Evolutionary conservation across 1,140 invertebrate species (phyloP).

Genomic region (Diorhabda elongata): DNA sequence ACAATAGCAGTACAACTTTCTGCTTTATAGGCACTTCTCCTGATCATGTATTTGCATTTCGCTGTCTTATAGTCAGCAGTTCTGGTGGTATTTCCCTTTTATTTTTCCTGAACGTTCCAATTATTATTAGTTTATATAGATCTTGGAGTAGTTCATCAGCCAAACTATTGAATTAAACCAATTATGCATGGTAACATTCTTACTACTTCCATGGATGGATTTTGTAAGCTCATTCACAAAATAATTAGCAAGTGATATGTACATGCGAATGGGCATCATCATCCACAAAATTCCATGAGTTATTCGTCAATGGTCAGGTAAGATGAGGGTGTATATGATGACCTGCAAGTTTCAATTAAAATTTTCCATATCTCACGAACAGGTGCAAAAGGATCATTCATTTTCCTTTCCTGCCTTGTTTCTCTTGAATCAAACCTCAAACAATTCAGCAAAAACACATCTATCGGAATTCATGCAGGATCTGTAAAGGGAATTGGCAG

Average conservation of each 20-base stretch:
- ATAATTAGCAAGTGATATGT: slow-evolving; percentile 34
- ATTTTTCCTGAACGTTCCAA: slow-evolving; percentile 35
- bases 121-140: no score
- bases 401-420: slow-evolving; percentile 31
- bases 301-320: slow-evolving; percentile 33
- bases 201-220: slow-evolving; percentile 30
- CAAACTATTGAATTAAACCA: slow-evolving; percentile 41
- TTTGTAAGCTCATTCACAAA: slow-evolving; percentile 34
- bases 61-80: slow-evolving; percentile 18
- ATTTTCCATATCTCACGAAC: no score
- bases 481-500: slow-evolving; percentile 21
- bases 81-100: slow-evolving; percentile 42
- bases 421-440: slow-evolving; percentile 40
- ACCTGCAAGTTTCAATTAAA: slow-evolving; percentile 29
- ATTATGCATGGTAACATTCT: slow-evolving; percentile 44
- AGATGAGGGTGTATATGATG: no score
- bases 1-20: slow-evolving; percentile 27
- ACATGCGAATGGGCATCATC: no score
- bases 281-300: slow-evolving; percentile 29
- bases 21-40: slow-evolving; percentile 28
- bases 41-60: slow-evolving; percentile 23
- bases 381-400: slow-evolving; percentile 40
- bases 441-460: slow-evolving; percentile 43
- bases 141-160: slow-evolving; percentile 33
- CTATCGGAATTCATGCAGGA: slow-evolving; percentile 33